A percentile compares a stretch with the other conserved stretches of the same genome.
These are phyloP conservation scores for Otocyon megalotis DNA, from an alignment of 2,113 vertebrate genomes.

Conservation along the genomic window DNA sequence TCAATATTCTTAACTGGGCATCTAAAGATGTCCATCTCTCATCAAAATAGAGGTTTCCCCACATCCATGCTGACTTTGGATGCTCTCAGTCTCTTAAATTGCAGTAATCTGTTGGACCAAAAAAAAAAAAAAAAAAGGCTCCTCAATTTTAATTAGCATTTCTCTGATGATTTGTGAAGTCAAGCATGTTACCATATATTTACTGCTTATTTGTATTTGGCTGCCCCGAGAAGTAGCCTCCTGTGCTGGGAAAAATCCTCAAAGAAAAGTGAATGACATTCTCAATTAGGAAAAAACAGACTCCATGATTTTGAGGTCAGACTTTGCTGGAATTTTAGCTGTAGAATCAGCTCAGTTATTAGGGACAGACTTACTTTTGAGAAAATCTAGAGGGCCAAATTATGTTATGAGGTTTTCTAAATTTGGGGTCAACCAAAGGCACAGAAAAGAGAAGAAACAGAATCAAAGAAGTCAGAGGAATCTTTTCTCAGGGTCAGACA, in stretches of 20 bases:
- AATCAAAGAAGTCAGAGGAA: not conserved
- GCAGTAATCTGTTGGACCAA: not conserved
- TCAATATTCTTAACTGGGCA: not conserved
- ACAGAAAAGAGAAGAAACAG: not conserved
- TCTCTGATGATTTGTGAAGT: not conserved
- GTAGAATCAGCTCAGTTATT: not conserved
- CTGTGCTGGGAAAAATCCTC: not conserved
- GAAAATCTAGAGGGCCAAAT: constrained; percentile 23
- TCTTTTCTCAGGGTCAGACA: not conserved
- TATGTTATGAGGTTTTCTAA: constrained; percentile 38
- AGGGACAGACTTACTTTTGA: constrained; percentile 22
- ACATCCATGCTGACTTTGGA: not conserved
- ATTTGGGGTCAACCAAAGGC: constrained; percentile 27
- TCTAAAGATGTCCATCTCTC: not conserved
- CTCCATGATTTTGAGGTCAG: not conserved
- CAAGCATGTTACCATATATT: not conserved
- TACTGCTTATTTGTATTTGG: not conserved
- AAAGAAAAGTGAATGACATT: not conserved
- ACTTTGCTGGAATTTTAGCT: not conserved
- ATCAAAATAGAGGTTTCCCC: not conserved
- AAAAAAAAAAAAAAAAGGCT: not conserved
- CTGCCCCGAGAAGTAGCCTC: not conserved
- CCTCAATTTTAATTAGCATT: not conserved
- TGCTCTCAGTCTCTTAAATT: not conserved
- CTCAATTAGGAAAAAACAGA: not conserved